A percentile compares a stretch with the other conserved stretches of the same genome.
phyloP scores from a whole-genome alignment of 1,140 invertebrate species.

The Scaptomyza graminum region DNA sequence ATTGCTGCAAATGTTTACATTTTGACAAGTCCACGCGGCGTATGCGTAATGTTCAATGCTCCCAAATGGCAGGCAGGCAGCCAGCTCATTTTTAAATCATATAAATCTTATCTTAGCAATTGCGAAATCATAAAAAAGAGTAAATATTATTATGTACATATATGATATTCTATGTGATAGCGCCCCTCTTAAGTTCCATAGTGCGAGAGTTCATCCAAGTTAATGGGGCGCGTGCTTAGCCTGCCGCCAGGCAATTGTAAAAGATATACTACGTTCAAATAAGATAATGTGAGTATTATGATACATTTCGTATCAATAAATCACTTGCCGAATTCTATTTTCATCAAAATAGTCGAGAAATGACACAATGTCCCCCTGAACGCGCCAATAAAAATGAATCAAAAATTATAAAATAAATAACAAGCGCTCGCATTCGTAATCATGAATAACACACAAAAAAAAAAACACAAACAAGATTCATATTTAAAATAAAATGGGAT shows the following conservation, averaged over 20 bases:
- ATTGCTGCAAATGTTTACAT: slow-evolving; percentile 10
- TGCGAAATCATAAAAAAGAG: slow-evolving; percentile 17
- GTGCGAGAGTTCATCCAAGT: neutral
- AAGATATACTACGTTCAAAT: slow-evolving; percentile 46
- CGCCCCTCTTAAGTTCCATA: neutral
- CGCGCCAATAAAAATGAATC: slow-evolving; percentile 77
- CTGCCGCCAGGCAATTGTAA: slow-evolving; percentile 37
- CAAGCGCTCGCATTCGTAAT: slow-evolving; percentile 44
- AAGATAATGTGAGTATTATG: slow-evolving; percentile 51
- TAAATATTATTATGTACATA: slow-evolving; percentile 53
- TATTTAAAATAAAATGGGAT: neutral
- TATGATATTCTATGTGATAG: slow-evolving; percentile 23
- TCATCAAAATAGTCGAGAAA: slow-evolving; percentile 54
- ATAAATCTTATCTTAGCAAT: slow-evolving; percentile 35
- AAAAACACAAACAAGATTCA: neutral
- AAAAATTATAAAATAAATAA: slow-evolving; percentile 82
- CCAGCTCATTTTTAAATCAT: neutral
- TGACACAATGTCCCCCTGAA: slow-evolving; percentile 69
- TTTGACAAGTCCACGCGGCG: slow-evolving; percentile 27
- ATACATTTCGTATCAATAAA: slow-evolving; percentile 57
- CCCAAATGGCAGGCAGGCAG: neutral
- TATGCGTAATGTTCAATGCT: slow-evolving; percentile 52
- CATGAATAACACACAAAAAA: slow-evolving; percentile 57
- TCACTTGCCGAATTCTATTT: slow-evolving; percentile 64
- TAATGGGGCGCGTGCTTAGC: slow-evolving; percentile 48